A percentile compares a stretch with the other conserved stretches of the same genome.
Conservation (phyloP, 2,113 vertebrate genomes). For the Probosciger aterrimus region DNA sequence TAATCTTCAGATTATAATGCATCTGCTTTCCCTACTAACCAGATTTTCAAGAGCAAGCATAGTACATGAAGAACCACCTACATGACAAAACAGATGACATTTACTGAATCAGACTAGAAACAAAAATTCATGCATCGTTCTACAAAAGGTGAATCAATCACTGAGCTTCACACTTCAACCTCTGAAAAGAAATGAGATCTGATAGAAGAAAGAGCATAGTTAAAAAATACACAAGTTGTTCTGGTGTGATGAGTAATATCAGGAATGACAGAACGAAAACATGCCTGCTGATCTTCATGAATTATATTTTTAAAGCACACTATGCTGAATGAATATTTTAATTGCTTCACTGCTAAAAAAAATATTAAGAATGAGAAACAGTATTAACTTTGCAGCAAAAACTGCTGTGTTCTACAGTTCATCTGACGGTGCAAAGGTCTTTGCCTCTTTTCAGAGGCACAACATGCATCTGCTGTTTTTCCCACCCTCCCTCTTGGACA, state of each 20-base stretch:
- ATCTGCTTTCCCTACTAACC: background rate
- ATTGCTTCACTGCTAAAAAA: background rate
- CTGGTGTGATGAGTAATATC: background rate
- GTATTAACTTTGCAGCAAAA: background rate
- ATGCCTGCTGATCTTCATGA: background rate
- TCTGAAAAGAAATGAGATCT: background rate
- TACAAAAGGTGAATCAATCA: conserved; percentile 13
- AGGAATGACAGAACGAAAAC: background rate
- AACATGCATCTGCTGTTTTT: background rate
- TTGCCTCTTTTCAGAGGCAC: background rate
- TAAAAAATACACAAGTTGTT: background rate
- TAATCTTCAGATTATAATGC: background rate
- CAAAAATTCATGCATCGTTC: background rate
- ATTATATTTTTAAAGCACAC: conserved; percentile 20
- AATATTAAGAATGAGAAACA: background rate
- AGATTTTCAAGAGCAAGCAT: background rate
- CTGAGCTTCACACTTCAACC: background rate
- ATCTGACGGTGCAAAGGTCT: background rate
- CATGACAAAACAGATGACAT: background rate
- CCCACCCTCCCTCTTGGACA: background rate
- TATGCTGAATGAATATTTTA: conserved; percentile 30
- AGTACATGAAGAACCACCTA: background rate
- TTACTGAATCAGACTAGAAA: background rate
- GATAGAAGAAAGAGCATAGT: background rate
- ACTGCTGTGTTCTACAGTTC: background rate